Base-by-base conservation (phyloP, 2,113 vertebrate genomes). In the Alethe diademata region DNA sequence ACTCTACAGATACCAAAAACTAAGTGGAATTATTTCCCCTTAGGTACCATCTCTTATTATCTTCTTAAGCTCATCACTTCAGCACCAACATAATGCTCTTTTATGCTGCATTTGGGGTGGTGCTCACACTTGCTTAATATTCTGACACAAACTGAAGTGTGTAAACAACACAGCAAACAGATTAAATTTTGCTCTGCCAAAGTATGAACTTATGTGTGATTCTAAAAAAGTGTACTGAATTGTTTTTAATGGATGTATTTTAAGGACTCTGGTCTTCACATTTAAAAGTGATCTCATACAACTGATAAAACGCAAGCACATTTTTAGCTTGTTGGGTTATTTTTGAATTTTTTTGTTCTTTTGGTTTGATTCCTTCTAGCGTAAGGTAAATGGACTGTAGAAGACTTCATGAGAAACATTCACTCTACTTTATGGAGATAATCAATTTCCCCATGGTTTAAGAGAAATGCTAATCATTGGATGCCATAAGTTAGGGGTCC, bases 61-160 rank as follows among this genome's bases (percentile, higher is more conserved):
- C 47, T 50, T 80, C 71, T 61, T 48, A 89, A 62, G 14, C 11
- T 73, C 64, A 29, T 20, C 20, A 29, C 26, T 70, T 95, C 22
- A 58, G 20, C 40, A 80, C 71, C 51, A 80, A 28, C 9, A 45
- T 40, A 35, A 22, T 22, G 19, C 2, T 65, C 15, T 6, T 74
- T 72, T 40, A 8, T 48, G 22, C 18, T 57, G 10, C 8, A 9
- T 43, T 75, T 0, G 0, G 18, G 20, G 11, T 43, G 8, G 12
- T 53, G 22, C 9, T 90, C 1, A 15, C 10, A 38, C 22, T 60
- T 29, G 50, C 10, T 69, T 56, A 65, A 47, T 2, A 50, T 50
- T 86, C 67, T 82, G 38, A 65, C n/a, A 50, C 23, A 69, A 76
- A 62, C 23, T 33, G 45, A 90, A 38, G 9, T 28, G 13, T 43